A percentile compares a stretch with the other conserved stretches of the same genome.
These are phyloP conservation scores for Triplophysa tibetana DNA, from an alignment of 2,113 vertebrate species.

Conservation along the genomic window DNA sequence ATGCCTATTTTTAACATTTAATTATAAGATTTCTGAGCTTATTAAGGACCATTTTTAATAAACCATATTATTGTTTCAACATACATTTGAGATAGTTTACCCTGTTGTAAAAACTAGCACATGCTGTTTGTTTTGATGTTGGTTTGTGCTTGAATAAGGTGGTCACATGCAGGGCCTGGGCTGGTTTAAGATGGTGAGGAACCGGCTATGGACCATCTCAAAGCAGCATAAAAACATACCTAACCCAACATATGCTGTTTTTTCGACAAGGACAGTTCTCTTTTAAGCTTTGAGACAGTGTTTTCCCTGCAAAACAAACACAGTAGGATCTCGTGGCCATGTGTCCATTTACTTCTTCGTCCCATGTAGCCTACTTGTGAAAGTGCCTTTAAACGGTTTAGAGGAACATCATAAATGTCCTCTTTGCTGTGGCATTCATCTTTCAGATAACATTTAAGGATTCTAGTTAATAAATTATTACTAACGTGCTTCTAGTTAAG, in stretches of 20 bases:
- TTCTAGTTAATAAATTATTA: constrained; percentile 57
- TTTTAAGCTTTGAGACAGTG: constrained; percentile 22
- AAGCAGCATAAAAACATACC: too few relatives aligned
- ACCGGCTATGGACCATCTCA: too few relatives aligned
- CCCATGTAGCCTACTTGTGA: constrained; percentile 86
- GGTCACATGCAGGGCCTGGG: too few relatives aligned
- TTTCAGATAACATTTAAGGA: constrained; percentile 62
- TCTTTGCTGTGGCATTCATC: constrained; percentile 77
- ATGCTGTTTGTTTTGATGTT: too few relatives aligned
- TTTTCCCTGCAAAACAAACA: constrained; percentile 39
- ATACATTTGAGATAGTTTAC: too few relatives aligned
- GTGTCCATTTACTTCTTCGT: constrained; percentile 86
- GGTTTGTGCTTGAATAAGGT: too few relatives aligned
- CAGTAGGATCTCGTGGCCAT: constrained; percentile 69
- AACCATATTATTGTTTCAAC: constrained; percentile 6
- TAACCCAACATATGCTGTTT: too few relatives aligned
- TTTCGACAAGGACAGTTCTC: background rate
- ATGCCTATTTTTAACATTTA: constrained; percentile 72
- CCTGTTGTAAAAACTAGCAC: too few relatives aligned
- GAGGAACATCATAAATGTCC: constrained; percentile 81
- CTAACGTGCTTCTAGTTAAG: constrained; percentile 72
- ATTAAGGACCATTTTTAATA: constrained; percentile 34
- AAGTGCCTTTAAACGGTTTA: constrained; percentile 97
- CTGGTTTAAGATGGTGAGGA: too few relatives aligned
- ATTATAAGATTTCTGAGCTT: constrained; percentile 37